phyloP scores from a whole-genome alignment of 2,797 vertebrate species.

The Alca torda region DNA sequence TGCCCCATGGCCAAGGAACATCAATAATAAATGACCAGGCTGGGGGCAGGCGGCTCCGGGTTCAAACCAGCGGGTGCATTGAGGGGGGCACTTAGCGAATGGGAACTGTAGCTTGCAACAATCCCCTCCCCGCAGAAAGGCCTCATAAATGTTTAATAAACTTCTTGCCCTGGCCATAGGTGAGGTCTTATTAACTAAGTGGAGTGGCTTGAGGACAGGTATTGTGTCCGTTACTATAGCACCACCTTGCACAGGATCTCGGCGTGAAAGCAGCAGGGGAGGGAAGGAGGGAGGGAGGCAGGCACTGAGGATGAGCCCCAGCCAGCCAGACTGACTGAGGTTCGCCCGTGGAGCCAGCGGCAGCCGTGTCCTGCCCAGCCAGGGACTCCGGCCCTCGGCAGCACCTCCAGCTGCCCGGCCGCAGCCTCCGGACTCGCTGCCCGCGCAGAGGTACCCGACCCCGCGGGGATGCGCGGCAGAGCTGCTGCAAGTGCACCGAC shows the following conservation, averaged over 20 bases:
- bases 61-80: not conserved
- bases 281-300: not conserved
- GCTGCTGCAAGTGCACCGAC: not conserved
- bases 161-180: slow-evolving; percentile 69
- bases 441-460: not conserved
- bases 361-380: slow-evolving; percentile 1
- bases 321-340: slow-evolving; percentile 22
- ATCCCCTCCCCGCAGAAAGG: slow-evolving; percentile 36
- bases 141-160: slow-evolving; percentile 85
- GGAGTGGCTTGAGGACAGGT: slow-evolving; percentile 70
- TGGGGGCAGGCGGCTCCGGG: not conserved
- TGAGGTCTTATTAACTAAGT: slow-evolving; percentile 73
- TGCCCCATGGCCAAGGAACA: not conserved
- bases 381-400: not conserved
- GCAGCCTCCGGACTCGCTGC: not conserved
- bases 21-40: not conserved
- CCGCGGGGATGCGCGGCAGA: not conserved
- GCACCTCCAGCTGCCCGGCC: not conserved
- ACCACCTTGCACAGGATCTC: slow-evolving; percentile 77
- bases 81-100: not conserved
- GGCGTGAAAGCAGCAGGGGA: slow-evolving; percentile 36
- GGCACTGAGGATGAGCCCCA: slow-evolving; percentile 48
- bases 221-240: slow-evolving; percentile 79
- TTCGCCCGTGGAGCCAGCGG: not conserved
- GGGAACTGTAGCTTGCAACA: not conserved